Evolutionary conservation across 2,113 vertebrate species (phyloP).

Genomic region (Dicerorhinus sumatrensis): DNA sequence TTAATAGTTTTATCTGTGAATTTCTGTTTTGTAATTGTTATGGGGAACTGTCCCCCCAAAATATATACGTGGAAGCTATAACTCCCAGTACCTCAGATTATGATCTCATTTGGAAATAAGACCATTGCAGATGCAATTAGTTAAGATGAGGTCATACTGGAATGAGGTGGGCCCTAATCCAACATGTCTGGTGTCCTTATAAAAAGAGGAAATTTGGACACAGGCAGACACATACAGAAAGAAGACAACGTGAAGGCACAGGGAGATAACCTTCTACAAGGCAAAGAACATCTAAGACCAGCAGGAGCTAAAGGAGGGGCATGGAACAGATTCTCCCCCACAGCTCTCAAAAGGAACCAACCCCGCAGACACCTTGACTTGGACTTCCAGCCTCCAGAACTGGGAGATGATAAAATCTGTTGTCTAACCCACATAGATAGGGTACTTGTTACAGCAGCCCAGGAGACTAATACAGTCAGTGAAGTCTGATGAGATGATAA

Average conservation of each 20-base stretch:
- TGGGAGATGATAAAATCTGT: not conserved
- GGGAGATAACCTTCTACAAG: not conserved
- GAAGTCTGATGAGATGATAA: accelerated
- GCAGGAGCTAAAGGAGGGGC: not conserved
- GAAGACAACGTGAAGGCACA: not conserved
- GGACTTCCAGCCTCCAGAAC: not conserved
- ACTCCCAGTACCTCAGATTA: not conserved
- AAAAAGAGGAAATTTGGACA: not conserved
- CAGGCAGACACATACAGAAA: not conserved
- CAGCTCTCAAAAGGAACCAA: not conserved
- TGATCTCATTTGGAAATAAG: conserved; percentile 3
- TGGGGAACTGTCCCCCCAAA: not conserved
- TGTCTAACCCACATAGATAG: not conserved
- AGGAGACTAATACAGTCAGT: not conserved
- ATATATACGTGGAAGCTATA: not conserved
- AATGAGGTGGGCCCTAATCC: not conserved
- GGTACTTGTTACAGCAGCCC: not conserved
- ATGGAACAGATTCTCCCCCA: not conserved
- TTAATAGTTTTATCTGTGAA: not conserved
- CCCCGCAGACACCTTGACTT: not conserved
- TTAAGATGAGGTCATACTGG: not conserved
- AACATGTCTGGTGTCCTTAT: not conserved
- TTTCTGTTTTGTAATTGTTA: not conserved
- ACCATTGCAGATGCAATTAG: not conserved
- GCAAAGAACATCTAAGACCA: not conserved